Conservation (phyloP, 1,140 invertebrate genomes). For the Cylas formicarius region DNA sequence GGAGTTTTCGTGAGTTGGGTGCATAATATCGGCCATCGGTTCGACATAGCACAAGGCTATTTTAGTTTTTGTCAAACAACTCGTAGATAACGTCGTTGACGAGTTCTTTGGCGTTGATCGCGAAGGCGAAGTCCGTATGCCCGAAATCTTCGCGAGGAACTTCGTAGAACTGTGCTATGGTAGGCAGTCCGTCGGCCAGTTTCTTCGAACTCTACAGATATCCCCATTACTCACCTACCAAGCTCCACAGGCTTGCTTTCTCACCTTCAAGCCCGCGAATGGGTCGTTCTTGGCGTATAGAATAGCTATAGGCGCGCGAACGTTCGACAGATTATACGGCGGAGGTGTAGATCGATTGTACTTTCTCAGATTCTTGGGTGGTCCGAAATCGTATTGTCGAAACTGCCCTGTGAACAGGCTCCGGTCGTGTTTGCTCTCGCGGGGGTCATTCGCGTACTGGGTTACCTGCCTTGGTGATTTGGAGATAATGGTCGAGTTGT, state of each 20-base stretch:
- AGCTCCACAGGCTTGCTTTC: not conserved
- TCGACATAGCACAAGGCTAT: too few species aligned
- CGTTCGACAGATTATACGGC: conserved; percentile 18
- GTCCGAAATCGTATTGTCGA: conserved; percentile 50
- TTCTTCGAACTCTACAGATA: conserved; percentile 13
- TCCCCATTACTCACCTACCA: not conserved
- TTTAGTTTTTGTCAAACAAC: too few species aligned
- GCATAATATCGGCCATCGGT: too few species aligned
- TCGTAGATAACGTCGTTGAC: conserved; percentile 10
- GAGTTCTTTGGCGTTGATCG: conserved; percentile 7
- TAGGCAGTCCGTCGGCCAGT: conserved; percentile 8
- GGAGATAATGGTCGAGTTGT: conserved; percentile 66
- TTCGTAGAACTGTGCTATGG: conserved; percentile 9
- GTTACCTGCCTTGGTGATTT: conserved; percentile 39
- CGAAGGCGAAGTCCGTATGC: conserved; percentile 17
- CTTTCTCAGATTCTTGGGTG: conserved; percentile 19
- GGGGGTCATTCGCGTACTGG: too few species aligned
- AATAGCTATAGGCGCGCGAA: conserved; percentile 16
- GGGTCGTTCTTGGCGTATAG: conserved; percentile 17
- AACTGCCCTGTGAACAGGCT: conserved; percentile 43
- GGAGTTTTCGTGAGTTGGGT: too few species aligned
- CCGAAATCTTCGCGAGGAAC: conserved; percentile 5
- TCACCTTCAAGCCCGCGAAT: conserved; percentile 10
- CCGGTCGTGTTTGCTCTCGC: too few species aligned
- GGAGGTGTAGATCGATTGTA: conserved; percentile 19